A percentile compares a stretch with the other conserved stretches of the same genome.
These are phyloP conservation scores for Pipistrellus nathusii DNA, from an alignment of 2,797 vertebrate genomes.

Conservation along the genomic window DNA sequence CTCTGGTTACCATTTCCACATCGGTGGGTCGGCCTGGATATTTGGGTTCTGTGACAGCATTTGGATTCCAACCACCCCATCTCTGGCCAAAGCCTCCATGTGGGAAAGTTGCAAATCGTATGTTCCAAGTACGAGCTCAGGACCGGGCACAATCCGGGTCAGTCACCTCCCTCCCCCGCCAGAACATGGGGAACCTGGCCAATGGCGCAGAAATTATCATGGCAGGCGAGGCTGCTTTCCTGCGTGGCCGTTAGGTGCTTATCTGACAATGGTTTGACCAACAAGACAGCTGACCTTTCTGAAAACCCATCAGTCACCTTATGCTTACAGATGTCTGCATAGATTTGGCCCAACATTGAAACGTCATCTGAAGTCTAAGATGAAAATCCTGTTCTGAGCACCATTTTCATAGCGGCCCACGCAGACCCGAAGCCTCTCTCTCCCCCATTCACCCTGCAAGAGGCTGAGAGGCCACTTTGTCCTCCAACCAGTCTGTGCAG, in stretches of 20 bases:
- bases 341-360: neutral
- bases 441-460: neutral
- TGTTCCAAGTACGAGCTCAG: neutral
- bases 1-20: neutral
- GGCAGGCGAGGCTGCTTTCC: neutral
- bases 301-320: neutral
- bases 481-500: neutral
- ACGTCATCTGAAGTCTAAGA: neutral
- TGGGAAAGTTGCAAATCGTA: neutral
- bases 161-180: neutral
- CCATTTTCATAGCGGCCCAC: neutral
- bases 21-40: neutral
- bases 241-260: neutral
- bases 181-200: neutral
- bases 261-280: neutral
- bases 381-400: neutral
- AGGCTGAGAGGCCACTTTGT: neutral
- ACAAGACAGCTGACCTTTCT: constrained; percentile 14
- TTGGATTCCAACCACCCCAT: neutral
- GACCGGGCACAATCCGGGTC: neutral
- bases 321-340: neutral
- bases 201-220: neutral
- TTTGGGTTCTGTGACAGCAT: no score
- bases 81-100: neutral
- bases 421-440: neutral